These are phyloP conservation scores for Syrmaticus mikado DNA, from an alignment of 2,113 vertebrate species.

Conservation along the genomic window DNA sequence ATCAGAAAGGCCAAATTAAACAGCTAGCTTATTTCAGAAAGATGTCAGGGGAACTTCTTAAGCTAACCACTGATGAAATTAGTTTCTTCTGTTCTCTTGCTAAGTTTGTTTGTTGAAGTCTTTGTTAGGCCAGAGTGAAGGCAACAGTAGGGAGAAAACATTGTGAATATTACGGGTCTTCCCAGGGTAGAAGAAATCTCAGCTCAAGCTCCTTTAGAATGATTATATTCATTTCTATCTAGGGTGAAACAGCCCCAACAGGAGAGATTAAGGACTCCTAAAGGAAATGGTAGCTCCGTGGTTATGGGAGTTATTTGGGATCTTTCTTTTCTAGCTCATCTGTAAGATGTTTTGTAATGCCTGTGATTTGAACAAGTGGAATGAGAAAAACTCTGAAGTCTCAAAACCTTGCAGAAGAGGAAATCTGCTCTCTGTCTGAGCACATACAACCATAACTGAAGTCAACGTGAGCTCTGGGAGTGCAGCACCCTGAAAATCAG, in stretches of 20 bases:
- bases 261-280: not conserved
- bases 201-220: not conserved
- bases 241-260: not conserved
- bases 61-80: not conserved
- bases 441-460: not conserved
- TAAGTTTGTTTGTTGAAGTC: not conserved
- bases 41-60: not conserved
- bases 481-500: conserved; percentile 24
- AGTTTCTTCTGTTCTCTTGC: not conserved
- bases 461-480: not conserved
- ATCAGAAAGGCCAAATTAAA: not conserved
- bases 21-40: not conserved
- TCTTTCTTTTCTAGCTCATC: not conserved
- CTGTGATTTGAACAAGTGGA: not conserved
- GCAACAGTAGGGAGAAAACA: not conserved
- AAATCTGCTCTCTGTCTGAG: not conserved
- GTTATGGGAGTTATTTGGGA: not conserved
- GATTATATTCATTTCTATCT: not conserved
- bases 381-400: not conserved
- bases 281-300: not conserved
- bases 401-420: not conserved
- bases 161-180: not conserved
- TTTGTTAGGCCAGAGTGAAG: not conserved
- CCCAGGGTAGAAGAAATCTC: not conserved
- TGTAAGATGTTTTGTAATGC: not conserved